Evolutionary conservation across 2,888 invertebrate genomes (phyloP), one percentile per base, ranked within the genome.

Genomic region (Pyrgus malvae): DNA sequence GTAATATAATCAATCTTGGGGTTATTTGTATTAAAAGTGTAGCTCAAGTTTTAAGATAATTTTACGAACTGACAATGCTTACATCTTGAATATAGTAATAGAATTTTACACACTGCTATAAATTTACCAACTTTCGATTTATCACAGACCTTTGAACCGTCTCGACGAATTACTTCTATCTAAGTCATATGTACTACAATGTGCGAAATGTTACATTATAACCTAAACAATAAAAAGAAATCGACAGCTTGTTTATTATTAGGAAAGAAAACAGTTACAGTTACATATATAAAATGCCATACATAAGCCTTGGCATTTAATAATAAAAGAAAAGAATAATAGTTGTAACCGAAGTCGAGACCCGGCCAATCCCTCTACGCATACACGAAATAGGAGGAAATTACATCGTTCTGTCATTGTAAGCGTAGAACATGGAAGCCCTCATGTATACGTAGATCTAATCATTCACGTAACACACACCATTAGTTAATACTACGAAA

Each of bases 131-230:
- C 31, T 33, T 46, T 33, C 68, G 61, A 67, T 72, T 33, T 83
- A 83, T 83, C 83, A 83, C 83, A 84, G 83, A 76, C 80, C 80
- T 75, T 70, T 68, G 71, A 75, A 78, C 71, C 74, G 64, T 72
- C 70, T 62, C 67, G 37, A 54, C 53, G 38, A 54, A 51, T 54
- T 45, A 48, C 42, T 41, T 49, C 35, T 45, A 37, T 16, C 31
- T 40, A 45, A 38, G 21, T 46, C 45, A 54, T 23, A 38, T 46
- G n/a, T n/a, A n/a, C n/a, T 56, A 57, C 46, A 44, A 31, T 19
- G 27, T 50, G 53, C 29, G 19, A 40, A 55, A 50, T 48, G 40
- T 35, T 17, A 56, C 27, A 42, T 60, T 51, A 54, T 48, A 58
- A 48, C 54, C 38, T 60, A 51, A 44, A 51, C 41, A 35, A 42